phyloP scores from a whole-genome alignment of 2,113 vertebrate species.

The Mobula hypostoma region DNA sequence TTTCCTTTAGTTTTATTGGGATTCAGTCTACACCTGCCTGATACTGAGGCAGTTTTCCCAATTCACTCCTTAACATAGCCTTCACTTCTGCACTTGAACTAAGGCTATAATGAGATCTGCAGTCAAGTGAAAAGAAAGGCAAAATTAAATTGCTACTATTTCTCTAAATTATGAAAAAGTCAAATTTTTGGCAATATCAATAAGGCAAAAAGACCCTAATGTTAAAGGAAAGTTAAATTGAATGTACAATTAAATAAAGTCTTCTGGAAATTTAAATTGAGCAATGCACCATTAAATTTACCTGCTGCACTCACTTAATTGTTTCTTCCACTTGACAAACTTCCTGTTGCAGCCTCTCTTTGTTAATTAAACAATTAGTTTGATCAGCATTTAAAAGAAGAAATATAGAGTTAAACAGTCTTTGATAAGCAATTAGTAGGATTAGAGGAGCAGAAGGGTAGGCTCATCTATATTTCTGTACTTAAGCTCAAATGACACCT shows the following conservation, averaged over 20 bases:
- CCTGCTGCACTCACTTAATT: conserved; percentile 32
- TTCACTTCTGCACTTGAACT: background rate
- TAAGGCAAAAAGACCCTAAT: background rate
- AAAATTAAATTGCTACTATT: background rate
- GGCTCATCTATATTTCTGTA: background rate
- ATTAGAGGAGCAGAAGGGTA: background rate
- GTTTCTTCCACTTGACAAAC: conserved; percentile 19
- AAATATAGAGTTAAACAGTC: background rate
- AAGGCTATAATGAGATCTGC: background rate
- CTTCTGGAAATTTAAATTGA: conserved; percentile 33
- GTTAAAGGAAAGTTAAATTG: conserved; percentile 16
- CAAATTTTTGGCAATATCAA: background rate
- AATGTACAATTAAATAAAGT: conserved; percentile 23
- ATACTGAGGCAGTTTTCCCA: too few relatives aligned
- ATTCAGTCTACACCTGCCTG: background rate
- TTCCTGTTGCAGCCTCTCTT: conserved; percentile 17
- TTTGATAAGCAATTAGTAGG: conserved; percentile 17
- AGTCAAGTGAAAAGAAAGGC: background rate
- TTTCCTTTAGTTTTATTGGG: background rate
- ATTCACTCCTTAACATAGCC: too few relatives aligned
- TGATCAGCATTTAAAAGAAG: background rate
- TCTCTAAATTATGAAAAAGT: background rate
- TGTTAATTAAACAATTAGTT: conserved; percentile 32
- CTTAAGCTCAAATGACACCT: conserved; percentile 1
- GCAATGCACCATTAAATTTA: background rate